Evolutionary conservation across 1,140 invertebrate genomes (phyloP).

Genomic region (Proales similis): DNA sequence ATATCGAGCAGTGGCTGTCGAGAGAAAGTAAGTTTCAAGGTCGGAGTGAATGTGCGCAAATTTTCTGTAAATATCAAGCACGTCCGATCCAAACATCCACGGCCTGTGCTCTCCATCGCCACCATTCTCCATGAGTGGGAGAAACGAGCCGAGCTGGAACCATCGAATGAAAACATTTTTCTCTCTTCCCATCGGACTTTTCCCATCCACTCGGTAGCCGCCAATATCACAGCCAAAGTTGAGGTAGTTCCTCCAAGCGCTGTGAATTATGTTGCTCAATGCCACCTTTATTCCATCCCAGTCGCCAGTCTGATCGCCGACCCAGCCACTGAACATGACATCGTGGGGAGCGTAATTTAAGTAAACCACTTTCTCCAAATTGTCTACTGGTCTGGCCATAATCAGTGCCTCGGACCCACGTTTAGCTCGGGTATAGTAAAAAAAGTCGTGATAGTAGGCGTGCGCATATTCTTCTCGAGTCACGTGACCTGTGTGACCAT

Average conservation of each 20-base stretch:
- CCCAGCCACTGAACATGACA: constrained; percentile 28
- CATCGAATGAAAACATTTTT: constrained; percentile 28
- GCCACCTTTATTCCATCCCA: constrained; percentile 12
- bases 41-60: constrained; percentile 13
- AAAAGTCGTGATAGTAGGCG: constrained; percentile 15
- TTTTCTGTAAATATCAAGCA: constrained; percentile 3
- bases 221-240: constrained; percentile 30
- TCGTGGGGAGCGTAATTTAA: constrained; percentile 27
- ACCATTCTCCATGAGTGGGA: constrained; percentile 35
- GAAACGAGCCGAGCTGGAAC: constrained; percentile 15
- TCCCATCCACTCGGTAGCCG: constrained; percentile 10
- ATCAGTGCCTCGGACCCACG: constrained; percentile 10
- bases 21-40: background rate
- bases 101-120: constrained; percentile 27
- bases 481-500: constrained; percentile 8
- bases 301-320: constrained; percentile 16
- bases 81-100: constrained; percentile 22
- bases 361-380: constrained; percentile 6
- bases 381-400: constrained; percentile 10
- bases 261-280: constrained; percentile 11
- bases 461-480: constrained; percentile 10
- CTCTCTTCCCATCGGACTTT: background rate
- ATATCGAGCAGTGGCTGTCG: constrained; percentile 6
- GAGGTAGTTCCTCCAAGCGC: constrained; percentile 22
- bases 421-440: background rate